Evolutionary conservation across 2,888 invertebrate genomes (phyloP).

Genomic region (Dermolepida albohirtum): DNA sequence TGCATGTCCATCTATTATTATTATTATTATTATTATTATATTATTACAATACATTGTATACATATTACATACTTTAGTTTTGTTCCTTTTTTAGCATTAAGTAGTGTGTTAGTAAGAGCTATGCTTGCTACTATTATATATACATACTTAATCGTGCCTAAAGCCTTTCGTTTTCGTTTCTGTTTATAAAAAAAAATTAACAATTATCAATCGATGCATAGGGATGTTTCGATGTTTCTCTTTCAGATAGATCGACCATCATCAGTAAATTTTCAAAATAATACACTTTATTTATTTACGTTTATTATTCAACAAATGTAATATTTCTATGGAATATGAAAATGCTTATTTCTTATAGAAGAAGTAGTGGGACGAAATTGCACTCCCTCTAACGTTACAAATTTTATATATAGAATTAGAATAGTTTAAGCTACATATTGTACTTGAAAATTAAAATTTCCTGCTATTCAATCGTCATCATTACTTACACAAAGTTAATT

Average conservation of each 20-base stretch:
- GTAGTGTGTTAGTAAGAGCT: conserved; percentile 54
- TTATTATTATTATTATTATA: conserved; percentile 15
- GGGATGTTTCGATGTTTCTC: conserved; percentile 5
- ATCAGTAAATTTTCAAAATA: too few relatives aligned
- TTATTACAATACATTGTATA: conserved; percentile 41
- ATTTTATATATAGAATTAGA: too few relatives aligned
- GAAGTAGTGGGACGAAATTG: too few relatives aligned
- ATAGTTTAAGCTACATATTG: too few relatives aligned
- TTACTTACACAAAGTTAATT: too few relatives aligned
- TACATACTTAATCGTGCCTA: conserved; percentile 23
- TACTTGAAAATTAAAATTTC: too few relatives aligned
- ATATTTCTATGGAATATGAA: too few relatives aligned
- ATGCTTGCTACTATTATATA: conserved; percentile 54
- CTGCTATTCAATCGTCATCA: too few relatives aligned
- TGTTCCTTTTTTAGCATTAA: conserved; percentile 32
- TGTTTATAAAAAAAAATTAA: not conserved
- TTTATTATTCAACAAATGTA: too few relatives aligned
- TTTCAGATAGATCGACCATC: not conserved
- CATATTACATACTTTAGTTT: conserved; percentile 43
- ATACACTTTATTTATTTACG: too few relatives aligned
- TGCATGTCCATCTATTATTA: conserved; percentile 34
- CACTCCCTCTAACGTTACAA: too few relatives aligned
- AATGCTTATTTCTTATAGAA: too few relatives aligned
- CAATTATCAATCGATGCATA: not conserved
- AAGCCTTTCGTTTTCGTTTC: conserved; percentile 1